Evolutionary conservation across 2,797 vertebrate genomes (phyloP).

Genomic region (Eospalax fontanierii): DNA sequence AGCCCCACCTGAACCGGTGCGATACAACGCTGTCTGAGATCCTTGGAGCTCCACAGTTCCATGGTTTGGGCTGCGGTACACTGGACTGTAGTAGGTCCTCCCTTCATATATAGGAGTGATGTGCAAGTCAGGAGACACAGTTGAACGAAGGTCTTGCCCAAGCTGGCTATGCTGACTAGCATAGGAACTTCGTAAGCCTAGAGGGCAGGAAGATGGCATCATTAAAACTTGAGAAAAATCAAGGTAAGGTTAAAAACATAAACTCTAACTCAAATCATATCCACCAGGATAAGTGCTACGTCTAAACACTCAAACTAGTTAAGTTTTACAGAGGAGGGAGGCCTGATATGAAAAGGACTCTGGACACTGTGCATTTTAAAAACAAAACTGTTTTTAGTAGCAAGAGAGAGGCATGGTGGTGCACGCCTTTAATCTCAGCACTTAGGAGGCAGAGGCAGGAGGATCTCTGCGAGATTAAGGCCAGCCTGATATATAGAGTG

Average conservation of each 20-base stretch:
- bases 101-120: constrained; percentile 98
- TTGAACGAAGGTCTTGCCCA: constrained; percentile 94
- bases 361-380: neutral
- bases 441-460: too few relatives aligned
- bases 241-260: neutral
- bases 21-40: constrained; percentile 93
- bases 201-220: constrained; percentile 67
- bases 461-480: too few relatives aligned
- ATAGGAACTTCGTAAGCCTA: constrained; percentile 96
- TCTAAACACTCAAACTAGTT: constrained; percentile 44
- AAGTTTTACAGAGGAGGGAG: constrained; percentile 31
- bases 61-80: constrained; percentile 95
- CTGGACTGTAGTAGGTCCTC: constrained; percentile 94
- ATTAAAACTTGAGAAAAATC: constrained; percentile 15
- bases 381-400: constrained; percentile 27
- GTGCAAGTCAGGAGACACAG: constrained; percentile 96
- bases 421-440: too few relatives aligned
- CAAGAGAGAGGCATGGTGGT: neutral
- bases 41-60: constrained; percentile 92
- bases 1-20: constrained; percentile 94
- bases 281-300: neutral
- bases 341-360: neutral
- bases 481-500: too few relatives aligned
- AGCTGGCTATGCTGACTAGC: constrained; percentile 97
- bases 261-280: neutral